Percentiles rank a stretch among this genome's conserved stretches.
Conservation (phyloP, 2,113 vertebrate species). For the Lanius ludovicianus region DNA sequence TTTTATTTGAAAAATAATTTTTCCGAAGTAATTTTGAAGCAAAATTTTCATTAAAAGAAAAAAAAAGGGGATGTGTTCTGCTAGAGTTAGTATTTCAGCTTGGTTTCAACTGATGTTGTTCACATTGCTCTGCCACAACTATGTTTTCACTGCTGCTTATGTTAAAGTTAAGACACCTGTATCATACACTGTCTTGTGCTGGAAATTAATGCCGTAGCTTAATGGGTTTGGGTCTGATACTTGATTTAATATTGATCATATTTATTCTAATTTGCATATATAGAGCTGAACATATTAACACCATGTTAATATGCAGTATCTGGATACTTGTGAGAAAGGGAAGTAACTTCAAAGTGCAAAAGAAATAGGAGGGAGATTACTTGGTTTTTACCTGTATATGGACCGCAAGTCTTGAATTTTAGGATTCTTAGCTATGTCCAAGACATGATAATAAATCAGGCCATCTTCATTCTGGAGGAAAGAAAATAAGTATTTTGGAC, state of each 20-base stretch:
- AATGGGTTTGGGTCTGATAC: not conserved
- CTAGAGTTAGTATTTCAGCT: not conserved
- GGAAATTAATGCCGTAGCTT: not conserved
- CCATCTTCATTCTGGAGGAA: not conserved
- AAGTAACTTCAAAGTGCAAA: not conserved
- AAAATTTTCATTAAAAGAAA: not conserved
- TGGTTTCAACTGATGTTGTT: not conserved
- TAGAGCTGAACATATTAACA: not conserved
- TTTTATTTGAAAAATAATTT: not conserved
- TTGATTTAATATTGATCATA: not conserved
- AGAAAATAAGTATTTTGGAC: not conserved
- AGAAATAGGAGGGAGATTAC: not conserved
- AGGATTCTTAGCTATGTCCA: not conserved
- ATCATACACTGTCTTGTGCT: rapidly evolving
- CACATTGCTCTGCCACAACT: not conserved
- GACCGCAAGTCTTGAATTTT: not conserved
- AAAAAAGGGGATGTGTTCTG: rapidly evolving
- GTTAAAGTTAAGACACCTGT: not conserved
- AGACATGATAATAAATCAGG: not conserved
- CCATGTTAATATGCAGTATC: not conserved
- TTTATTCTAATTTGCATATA: not conserved
- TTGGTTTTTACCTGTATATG: not conserved
- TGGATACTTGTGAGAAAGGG: not conserved
- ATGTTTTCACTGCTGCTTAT: not conserved
- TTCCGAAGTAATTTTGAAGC: not conserved